Conservation (phyloP, 2,797 vertebrate genomes). For the Gouania willdenowi region DNA sequence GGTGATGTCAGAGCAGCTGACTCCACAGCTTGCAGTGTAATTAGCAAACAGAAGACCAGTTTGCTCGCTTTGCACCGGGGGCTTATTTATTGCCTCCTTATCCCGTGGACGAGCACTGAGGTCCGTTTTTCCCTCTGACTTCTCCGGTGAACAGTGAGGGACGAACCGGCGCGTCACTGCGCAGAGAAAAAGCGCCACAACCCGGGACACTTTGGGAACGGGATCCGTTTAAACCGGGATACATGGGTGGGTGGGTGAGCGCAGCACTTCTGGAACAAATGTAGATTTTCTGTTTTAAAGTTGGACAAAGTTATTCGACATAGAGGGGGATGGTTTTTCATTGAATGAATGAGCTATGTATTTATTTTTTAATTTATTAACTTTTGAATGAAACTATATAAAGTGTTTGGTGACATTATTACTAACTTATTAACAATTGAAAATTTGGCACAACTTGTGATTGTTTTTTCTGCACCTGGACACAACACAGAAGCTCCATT, state of each 20-base stretch:
- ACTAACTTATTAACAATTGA: constrained; percentile 13
- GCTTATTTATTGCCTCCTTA: constrained; percentile 43
- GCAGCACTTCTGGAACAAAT: constrained; percentile 40
- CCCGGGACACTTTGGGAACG: constrained; percentile 37
- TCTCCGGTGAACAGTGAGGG: constrained; percentile 32
- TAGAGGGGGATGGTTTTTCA: no score
- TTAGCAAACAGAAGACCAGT: constrained; percentile 87
- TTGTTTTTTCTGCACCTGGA: constrained; percentile 12
- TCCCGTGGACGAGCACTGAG: constrained; percentile 43
- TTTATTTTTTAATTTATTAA: no score
- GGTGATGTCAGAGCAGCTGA: constrained; percentile 99
- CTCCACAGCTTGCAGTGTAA: constrained; percentile 94
- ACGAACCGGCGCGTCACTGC: constrained; percentile 38
- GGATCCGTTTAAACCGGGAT: constrained; percentile 31
- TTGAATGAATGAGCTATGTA: no score
- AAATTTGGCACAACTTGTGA: constrained; percentile 9
- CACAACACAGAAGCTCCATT: constrained; percentile 54
- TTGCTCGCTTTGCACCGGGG: constrained; percentile 67
- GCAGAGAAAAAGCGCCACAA: constrained; percentile 32
- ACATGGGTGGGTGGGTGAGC: constrained; percentile 51
- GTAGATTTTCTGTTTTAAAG: constrained; percentile 8
- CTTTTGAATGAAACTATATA: no score
- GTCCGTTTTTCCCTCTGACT: constrained; percentile 24
- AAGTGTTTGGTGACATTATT: no score
- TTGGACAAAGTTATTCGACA: constrained; percentile 42